Percentiles rank a stretch among this genome's conserved stretches.
Conservation (phyloP, 2,113 vertebrate species). For the Syngnathus floridae region DNA sequence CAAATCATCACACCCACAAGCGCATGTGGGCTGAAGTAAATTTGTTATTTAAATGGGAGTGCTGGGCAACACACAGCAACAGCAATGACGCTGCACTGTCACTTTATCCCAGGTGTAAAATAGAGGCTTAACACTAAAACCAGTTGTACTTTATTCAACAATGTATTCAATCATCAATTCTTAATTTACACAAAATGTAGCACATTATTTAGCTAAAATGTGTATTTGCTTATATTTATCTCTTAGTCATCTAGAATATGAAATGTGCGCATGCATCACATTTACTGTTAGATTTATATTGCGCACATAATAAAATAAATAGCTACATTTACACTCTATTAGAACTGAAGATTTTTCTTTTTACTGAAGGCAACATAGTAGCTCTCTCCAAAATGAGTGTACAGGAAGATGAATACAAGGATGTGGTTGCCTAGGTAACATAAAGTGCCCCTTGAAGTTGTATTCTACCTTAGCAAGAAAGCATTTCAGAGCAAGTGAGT, state of each 20-base stretch:
- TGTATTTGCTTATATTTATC: not conserved
- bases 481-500: conserved; percentile 28
- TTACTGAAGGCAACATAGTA: conserved; percentile 12
- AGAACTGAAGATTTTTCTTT: conserved; percentile 10
- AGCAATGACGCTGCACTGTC: not conserved
- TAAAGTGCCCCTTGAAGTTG: conserved; percentile 36
- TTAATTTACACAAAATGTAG: too few species aligned
- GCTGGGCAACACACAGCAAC: not conserved
- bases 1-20: not conserved
- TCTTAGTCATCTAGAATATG: not conserved
- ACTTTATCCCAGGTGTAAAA: not conserved
- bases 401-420: conserved; percentile 31
- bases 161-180: too few species aligned
- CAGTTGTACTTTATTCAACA: not conserved
- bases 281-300: not conserved
- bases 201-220: not conserved
- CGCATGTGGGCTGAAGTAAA: not conserved
- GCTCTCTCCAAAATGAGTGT: conserved; percentile 17
- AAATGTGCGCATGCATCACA: not conserved
- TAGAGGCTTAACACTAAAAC: not conserved
- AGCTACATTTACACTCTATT: not conserved
- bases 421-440: conserved; percentile 54
- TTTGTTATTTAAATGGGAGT: not conserved
- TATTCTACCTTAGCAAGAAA: conserved; percentile 23
- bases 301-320: not conserved